Percentiles rank a stretch among this genome's conserved stretches.
Evolutionary conservation across 2,888 invertebrate species (phyloP).

Genomic region (Tipula helvola): DNA sequence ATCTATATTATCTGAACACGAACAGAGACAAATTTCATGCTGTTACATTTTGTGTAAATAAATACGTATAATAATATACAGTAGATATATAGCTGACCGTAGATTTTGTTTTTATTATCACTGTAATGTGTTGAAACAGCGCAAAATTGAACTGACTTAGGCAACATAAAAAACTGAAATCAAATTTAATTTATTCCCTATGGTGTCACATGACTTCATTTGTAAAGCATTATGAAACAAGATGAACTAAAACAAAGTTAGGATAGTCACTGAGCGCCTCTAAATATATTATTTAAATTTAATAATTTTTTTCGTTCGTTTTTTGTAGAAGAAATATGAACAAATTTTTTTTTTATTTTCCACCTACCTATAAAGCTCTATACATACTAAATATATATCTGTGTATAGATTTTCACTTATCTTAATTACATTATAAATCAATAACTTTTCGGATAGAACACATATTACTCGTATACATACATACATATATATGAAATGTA

Average conservation of each 20-base stretch:
- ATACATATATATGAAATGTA: background rate
- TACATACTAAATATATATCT: background rate
- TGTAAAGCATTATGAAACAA: background rate
- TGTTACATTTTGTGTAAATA: background rate
- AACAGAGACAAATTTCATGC: background rate
- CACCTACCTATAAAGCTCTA: background rate
- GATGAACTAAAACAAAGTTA: background rate
- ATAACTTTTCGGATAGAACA: background rate
- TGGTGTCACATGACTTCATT: constrained; percentile 4
- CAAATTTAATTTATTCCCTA: background rate
- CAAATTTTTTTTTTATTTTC: background rate
- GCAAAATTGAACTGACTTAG: background rate
- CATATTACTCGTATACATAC: background rate
- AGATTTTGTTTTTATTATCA: background rate
- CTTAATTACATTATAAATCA: constrained; percentile 4
- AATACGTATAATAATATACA: background rate
- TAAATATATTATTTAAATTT: background rate
- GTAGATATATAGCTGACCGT: background rate
- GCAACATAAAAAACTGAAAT: background rate
- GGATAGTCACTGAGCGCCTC: background rate
- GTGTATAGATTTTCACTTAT: background rate
- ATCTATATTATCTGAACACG: background rate
- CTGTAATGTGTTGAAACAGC: background rate
- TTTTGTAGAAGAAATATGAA: background rate
- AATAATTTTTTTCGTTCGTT: background rate